phyloP scores from a whole-genome alignment of 2,888 invertebrate genomes.

The Chymomyza caudatula region DNA sequence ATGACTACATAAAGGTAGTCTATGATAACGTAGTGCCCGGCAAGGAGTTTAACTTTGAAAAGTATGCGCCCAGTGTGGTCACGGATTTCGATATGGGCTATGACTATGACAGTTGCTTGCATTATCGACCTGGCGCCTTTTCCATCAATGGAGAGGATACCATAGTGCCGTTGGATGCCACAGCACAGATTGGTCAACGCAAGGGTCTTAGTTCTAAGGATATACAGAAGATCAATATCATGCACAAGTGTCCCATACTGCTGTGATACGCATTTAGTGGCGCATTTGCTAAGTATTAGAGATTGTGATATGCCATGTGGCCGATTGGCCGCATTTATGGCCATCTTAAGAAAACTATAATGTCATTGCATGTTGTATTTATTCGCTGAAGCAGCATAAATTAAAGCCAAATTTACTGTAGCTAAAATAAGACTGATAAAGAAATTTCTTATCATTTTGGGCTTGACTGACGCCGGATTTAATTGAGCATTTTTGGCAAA shows the following conservation, averaged over 20 bases:
- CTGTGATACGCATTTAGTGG: constrained; percentile 30
- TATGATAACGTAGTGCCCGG: constrained; percentile 79
- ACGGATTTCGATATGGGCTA: constrained; percentile 84
- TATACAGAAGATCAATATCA: constrained; percentile 70
- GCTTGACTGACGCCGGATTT: not conserved
- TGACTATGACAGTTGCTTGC: constrained; percentile 89
- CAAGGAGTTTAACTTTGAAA: constrained; percentile 84
- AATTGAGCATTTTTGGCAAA: too few relatives aligned
- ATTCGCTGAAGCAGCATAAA: constrained; percentile 18
- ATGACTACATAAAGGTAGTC: constrained; percentile 82
- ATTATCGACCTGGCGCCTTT: constrained; percentile 87
- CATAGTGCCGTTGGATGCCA: constrained; percentile 79
- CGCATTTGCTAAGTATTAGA: constrained; percentile 25
- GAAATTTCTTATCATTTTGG: not conserved
- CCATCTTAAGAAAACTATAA: not conserved
- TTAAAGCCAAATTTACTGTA: constrained; percentile 6
- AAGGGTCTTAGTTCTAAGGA: constrained; percentile 68
- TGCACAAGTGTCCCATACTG: constrained; percentile 74
- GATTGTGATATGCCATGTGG: constrained; percentile 50
- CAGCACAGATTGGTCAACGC: constrained; percentile 74
- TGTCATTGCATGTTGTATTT: constrained; percentile 24
- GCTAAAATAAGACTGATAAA: not conserved
- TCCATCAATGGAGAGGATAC: constrained; percentile 84
- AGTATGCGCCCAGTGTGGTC: constrained; percentile 80
- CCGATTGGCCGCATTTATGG: not conserved